Base-by-base conservation (phyloP, 2,113 vertebrate genomes). In the Phaetusa simplex region DNA sequence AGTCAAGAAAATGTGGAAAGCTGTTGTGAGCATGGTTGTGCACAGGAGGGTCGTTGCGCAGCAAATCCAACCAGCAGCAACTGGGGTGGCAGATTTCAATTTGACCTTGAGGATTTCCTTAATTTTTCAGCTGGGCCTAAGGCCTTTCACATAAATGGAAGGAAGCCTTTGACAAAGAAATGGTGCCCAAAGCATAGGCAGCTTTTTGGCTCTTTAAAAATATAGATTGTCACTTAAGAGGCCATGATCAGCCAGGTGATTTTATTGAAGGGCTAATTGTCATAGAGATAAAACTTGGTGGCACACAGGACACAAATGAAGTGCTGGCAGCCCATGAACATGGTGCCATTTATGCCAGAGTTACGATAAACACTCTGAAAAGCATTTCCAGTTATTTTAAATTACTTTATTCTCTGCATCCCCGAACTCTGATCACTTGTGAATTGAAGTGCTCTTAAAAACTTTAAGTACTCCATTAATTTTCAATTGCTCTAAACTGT, bases 401-500 rank as follows among this genome's bases (percentile, higher is more conserved):
- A 94, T 82, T 85, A 79, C 52, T 66, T 91, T 65, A 91, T 94
- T 83, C 76, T 93, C 76, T 79, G 49, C 69, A 91, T 76, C 85
- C 80, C 78, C 42, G 66, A 96, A 96, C 81, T 77, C 79, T 76
- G 95, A 97, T 95, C 95, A 92, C 90, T 97, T 94, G 64, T 87
- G 91, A 97, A 93, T 87, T 97, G 95, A 97, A 98, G 96, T 93
- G 93, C 69, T 97, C 90, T 96, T 97, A 93, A 94, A 97, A 95
- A 96, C 62, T 94, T 97, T 92, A 97, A 96, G 91, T 62, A 90
- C 79, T 93, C 72, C 90, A 97, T 97, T 97, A 97, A 96, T 97
- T 97, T 97, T 87, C 96, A 97, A 97, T 95, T 93, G 82, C 69
- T 86, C 34, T 94, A 64, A 70, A 93, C 81, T 78, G 74, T 70